phyloP scores from a whole-genome alignment of 2,888 invertebrate species.

The Onchidella celtica region DNA sequence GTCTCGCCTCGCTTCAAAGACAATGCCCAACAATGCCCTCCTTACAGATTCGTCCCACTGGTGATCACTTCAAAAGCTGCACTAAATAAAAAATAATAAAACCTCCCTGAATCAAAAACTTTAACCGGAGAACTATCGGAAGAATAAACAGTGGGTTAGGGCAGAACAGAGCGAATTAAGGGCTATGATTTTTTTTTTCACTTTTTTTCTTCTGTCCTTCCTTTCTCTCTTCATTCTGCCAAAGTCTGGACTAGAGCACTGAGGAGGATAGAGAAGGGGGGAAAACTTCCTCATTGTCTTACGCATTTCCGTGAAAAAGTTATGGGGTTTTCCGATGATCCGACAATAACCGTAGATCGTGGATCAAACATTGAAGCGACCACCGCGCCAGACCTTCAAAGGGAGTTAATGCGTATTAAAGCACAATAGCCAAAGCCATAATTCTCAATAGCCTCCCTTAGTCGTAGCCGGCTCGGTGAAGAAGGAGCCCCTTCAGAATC shows the following conservation, averaged over 20 bases:
- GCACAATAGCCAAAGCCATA: conserved; percentile 43
- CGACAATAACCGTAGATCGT: conserved; percentile 30
- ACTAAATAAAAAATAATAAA: conserved; percentile 38
- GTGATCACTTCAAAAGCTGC: conserved; percentile 23
- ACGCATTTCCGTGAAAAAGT: conserved; percentile 22
- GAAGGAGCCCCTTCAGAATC: background rate
- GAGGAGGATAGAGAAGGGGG: no score
- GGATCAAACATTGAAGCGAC: conserved; percentile 33
- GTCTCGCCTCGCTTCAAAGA: conserved; percentile 24
- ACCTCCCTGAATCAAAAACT: background rate
- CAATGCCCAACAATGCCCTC: conserved; percentile 10
- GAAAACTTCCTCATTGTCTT: conserved; percentile 35
- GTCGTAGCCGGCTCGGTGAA: background rate
- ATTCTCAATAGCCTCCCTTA: conserved; percentile 38
- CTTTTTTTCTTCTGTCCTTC: no score
- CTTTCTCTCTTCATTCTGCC: no score
- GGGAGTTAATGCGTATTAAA: conserved; percentile 50
- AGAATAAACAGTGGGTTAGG: conserved; percentile 29
- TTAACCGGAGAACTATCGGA: conserved; percentile 16
- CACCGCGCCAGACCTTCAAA: conserved; percentile 36
- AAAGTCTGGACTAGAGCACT: no score
- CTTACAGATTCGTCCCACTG: background rate
- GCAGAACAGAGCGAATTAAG: background rate
- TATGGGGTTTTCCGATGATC: conserved; percentile 23
- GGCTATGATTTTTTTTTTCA: no score